A percentile compares a stretch with the other conserved stretches of the same genome.
Evolutionary conservation across 1,140 invertebrate genomes (phyloP).

Genomic region (Prorops nasuta): DNA sequence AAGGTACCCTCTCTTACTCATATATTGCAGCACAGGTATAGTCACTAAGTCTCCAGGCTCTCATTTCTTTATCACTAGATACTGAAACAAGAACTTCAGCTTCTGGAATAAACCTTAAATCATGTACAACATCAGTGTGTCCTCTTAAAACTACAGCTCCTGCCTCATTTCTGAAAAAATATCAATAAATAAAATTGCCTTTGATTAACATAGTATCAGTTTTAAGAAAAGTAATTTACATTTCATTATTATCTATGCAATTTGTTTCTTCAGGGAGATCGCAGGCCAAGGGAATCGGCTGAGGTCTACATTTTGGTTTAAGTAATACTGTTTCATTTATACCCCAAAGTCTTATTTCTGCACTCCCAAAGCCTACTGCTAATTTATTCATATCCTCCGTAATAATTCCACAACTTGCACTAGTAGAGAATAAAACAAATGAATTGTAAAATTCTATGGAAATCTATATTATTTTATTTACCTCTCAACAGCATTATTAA

Average conservation of each 20-base stretch:
- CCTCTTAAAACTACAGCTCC: slow-evolving; percentile 65
- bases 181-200: slow-evolving; percentile 6
- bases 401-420: slow-evolving; percentile 61
- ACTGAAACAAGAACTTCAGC: slow-evolving; percentile 68
- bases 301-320: slow-evolving; percentile 36
- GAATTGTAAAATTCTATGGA: not conserved
- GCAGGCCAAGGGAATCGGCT: slow-evolving; percentile 37
- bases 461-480: slow-evolving; percentile 38
- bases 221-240: slow-evolving; percentile 6
- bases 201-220: not conserved
- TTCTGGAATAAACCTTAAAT: slow-evolving; percentile 64
- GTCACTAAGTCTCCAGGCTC: slow-evolving; percentile 69
- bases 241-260: slow-evolving; percentile 26
- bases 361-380: slow-evolving; percentile 62
- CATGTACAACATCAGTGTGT: slow-evolving; percentile 73
- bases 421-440: slow-evolving; percentile 28
- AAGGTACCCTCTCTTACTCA: no score
- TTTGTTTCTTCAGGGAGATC: slow-evolving; percentile 34
- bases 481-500: slow-evolving; percentile 62
- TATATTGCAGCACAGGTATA: slow-evolving; percentile 70
- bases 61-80: slow-evolving; percentile 75
- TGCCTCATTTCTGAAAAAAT: slow-evolving; percentile 48
- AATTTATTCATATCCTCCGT: slow-evolving; percentile 60
- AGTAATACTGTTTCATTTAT: slow-evolving; percentile 61
- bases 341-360: slow-evolving; percentile 64